phyloP scores from a whole-genome alignment of 2,113 vertebrate genomes.

The Syrrhaptes paradoxus region DNA sequence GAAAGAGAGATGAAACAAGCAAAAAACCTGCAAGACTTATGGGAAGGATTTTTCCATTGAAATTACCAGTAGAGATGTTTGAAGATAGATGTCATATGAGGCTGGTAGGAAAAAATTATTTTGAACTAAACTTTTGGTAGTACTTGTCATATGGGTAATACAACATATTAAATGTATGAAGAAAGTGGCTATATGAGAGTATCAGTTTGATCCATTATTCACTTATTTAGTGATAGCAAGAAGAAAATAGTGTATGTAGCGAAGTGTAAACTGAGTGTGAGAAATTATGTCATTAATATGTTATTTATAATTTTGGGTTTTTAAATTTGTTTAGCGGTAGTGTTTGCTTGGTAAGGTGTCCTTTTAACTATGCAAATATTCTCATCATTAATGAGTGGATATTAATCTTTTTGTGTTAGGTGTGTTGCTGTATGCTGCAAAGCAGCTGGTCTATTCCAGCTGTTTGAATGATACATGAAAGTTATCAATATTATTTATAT shows the following conservation, averaged over 20 bases:
- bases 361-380: background rate
- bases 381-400: background rate
- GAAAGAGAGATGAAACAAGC: background rate
- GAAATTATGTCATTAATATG: background rate
- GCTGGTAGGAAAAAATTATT: background rate
- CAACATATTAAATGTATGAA: background rate
- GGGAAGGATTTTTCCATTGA: background rate
- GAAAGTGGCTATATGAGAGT: background rate
- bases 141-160: background rate
- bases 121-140: background rate
- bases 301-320: background rate
- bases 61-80: background rate
- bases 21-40: background rate
- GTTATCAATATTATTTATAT: background rate
- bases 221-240: background rate
- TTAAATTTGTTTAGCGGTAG: background rate
- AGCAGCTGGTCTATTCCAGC: background rate
- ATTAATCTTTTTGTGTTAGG: background rate
- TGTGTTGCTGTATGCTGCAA: background rate
- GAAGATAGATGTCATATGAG: background rate
- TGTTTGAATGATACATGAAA: background rate
- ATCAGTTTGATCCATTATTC: background rate
- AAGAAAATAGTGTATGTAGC: background rate
- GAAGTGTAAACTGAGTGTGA: background rate
- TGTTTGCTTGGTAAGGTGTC: background rate